These are phyloP conservation scores for Bucco capensis DNA, from an alignment of 2,113 vertebrate genomes.

Conservation along the genomic window DNA sequence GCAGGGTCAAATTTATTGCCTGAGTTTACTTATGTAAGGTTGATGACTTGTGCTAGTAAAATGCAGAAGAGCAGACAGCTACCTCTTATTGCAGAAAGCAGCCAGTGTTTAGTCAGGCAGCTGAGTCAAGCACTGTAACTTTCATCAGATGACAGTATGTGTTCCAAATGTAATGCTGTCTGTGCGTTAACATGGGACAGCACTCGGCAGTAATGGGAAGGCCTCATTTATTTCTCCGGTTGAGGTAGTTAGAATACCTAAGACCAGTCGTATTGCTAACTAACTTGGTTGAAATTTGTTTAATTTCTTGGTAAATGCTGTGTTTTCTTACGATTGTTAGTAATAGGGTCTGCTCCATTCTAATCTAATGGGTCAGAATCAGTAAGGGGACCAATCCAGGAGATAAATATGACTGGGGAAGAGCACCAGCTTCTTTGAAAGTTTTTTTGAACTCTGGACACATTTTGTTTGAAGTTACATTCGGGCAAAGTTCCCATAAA, in stretches of 20 bases:
- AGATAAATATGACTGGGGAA: constrained; percentile 70
- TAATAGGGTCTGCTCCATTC: neutral
- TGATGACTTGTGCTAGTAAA: neutral
- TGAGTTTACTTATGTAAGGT: neutral
- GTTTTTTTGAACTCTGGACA: constrained; percentile 74
- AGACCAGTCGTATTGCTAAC: neutral
- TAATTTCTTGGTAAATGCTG: neutral
- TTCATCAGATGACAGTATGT: neutral
- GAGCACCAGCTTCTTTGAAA: constrained; percentile 73
- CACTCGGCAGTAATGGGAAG: neutral
- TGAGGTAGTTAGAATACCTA: neutral
- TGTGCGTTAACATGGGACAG: neutral
- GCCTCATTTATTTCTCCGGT: neutral
- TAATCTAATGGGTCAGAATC: constrained; percentile 73
- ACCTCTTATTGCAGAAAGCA: neutral
- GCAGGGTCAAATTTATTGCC: neutral
- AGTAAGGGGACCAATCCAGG: constrained; percentile 71
- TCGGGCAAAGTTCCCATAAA: constrained; percentile 76
- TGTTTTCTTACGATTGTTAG: neutral
- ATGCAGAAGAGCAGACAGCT: neutral
- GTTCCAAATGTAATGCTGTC: neutral
- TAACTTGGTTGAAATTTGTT: neutral
- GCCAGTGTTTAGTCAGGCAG: neutral
- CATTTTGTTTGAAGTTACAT: constrained; percentile 77
- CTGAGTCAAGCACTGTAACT: neutral